Base-by-base conservation (phyloP, 2,113 vertebrate genomes). In the Podocnemis expansa region DNA sequence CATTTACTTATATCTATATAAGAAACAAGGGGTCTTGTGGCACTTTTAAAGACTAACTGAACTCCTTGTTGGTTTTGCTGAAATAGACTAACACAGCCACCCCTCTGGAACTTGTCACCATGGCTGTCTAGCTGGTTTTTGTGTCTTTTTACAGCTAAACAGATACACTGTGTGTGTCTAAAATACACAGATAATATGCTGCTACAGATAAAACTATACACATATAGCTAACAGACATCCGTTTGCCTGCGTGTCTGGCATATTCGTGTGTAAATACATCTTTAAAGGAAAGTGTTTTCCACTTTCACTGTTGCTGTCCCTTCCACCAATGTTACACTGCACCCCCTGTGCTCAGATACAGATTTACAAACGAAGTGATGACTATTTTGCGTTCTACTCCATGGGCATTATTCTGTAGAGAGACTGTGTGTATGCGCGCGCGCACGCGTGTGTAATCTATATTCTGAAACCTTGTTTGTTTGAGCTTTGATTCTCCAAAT, bases 401-500 rank as follows among this genome's bases (percentile, higher is more conserved):
- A 13, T 25, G 70, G 21, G 21, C 13, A 75, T 75, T 75, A 38
- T 11, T 43, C 38, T 43, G 38, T 22, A 24, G 12, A 75, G 38
- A 67, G 63, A 17, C 24, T 3, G 73, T 27, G 73, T 14, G 73
- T 45, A 24, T 34, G 29, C 31, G 58, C 11, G 58, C 5, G 27
- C n/a, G n/a, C n/a, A n/a, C n/a, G n/a, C n/a, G n/a, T 75, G 70
- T 73, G 41, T 75, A 43, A 75, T 75, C 73, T 75, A 25, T 13
- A 43, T 10, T 27, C 41, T 45, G 41, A 24, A 75, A 43, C 21
- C 85, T 91, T 91, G 90, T 91, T 87, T 91, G 82, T 83, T 83
- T 19, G 47, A 91, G 80, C 73, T 55, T 70, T 79, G 90, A 78
- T 91, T 87, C 90, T 87, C 85, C 90, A 83, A 91, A 91, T 91